Conservation (phyloP, 2,888 invertebrate species). For the Perithous albicinctus region DNA sequence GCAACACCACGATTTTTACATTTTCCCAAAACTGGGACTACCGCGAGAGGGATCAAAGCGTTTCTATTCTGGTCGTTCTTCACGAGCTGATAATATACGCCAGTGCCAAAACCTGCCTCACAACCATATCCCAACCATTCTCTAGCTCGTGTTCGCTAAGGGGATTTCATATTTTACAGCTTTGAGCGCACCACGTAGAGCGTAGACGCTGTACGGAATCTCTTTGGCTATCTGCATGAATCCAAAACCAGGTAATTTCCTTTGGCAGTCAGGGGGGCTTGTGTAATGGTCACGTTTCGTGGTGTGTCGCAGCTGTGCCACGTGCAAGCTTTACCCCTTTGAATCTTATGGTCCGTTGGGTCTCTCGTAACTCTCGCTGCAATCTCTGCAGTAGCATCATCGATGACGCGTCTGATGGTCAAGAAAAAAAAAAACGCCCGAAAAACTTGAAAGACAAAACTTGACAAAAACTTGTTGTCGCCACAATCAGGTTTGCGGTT, state of each 20-base stretch:
- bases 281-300: slow-evolving; percentile 4
- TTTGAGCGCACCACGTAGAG: slow-evolving; percentile 20
- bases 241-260: slow-evolving; percentile 2
- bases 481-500: background rate
- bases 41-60: slow-evolving; percentile 32
- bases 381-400: background rate
- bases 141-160: slow-evolving; percentile 23
- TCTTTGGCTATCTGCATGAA: slow-evolving; percentile 17
- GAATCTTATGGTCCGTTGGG: background rate
- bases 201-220: slow-evolving; percentile 18
- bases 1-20: slow-evolving; percentile 15
- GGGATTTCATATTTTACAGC: slow-evolving; percentile 24
- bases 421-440: too few species aligned
- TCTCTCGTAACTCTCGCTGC: background rate
- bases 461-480: background rate
- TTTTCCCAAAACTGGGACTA: background rate
- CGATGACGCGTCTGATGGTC: background rate
- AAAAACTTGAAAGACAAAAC: background rate
- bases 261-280: slow-evolving; percentile 4
- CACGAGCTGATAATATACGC: background rate
- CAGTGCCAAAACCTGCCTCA: slow-evolving; percentile 16
- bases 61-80: slow-evolving; percentile 30
- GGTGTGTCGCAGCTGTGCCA: background rate
- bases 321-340: background rate
- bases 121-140: slow-evolving; percentile 2